Percentiles rank a stretch among this genome's conserved stretches.
These are phyloP conservation scores for Saguinus imperator DNA, from an alignment of 2,113 vertebrate species.

Conservation along the genomic window DNA sequence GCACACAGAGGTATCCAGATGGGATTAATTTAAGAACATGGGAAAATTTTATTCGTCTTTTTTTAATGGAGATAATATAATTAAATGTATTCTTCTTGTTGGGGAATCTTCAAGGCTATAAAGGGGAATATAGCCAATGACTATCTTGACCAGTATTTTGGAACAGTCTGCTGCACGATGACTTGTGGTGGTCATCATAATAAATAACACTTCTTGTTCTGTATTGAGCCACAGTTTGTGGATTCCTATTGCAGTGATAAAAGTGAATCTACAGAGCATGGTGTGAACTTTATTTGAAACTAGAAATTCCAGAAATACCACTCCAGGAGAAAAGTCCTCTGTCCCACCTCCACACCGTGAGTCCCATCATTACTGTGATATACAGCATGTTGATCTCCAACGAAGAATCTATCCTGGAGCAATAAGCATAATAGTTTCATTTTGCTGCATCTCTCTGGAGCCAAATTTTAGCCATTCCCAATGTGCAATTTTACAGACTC, in stretches of 20 bases:
- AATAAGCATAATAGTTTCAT: background rate
- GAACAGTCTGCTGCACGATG: background rate
- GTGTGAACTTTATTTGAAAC: slow-evolving; percentile 10
- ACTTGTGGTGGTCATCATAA: background rate
- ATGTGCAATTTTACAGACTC: background rate
- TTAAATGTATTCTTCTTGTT: background rate
- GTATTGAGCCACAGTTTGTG: background rate
- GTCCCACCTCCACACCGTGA: background rate
- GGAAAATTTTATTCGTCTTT: background rate
- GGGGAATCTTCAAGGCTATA: background rate
- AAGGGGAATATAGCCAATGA: background rate
- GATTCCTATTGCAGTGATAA: background rate
- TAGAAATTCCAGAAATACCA: background rate
- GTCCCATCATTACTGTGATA: background rate
- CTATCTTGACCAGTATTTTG: background rate
- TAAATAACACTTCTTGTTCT: background rate
- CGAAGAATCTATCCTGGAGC: background rate
- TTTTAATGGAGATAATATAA: background rate
- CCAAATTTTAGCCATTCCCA: background rate
- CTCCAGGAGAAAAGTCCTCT: background rate
- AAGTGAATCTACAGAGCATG: background rate
- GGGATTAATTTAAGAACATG: background rate
- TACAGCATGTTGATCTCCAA: background rate
- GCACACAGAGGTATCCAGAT: background rate
- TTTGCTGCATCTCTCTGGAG: slow-evolving; percentile 35